Percentiles rank a stretch among this genome's conserved stretches.
Evolutionary conservation across 1,140 invertebrate species (phyloP).

Genomic region (Oryzaephilus surinamensis): DNA sequence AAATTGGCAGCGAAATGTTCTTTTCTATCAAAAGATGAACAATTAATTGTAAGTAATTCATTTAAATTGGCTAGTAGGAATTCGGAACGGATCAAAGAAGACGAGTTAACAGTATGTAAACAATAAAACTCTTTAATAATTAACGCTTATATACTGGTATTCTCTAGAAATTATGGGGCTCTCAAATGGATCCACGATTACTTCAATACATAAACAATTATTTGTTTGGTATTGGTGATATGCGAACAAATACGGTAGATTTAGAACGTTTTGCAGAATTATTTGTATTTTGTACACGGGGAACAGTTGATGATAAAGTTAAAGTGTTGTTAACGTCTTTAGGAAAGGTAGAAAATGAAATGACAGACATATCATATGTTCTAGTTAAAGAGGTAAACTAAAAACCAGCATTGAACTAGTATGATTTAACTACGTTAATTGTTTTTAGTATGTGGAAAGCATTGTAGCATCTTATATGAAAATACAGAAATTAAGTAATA

Average conservation of each 20-base stretch:
- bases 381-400: constrained; percentile 44
- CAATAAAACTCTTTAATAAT: constrained; percentile 2
- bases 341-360: constrained; percentile 41
- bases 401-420: not conserved
- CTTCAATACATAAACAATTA: constrained; percentile 48
- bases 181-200: constrained; percentile 45
- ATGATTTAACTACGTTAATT: not conserved
- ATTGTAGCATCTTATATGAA: constrained; percentile 48
- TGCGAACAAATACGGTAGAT: constrained; percentile 40
- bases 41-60: constrained; percentile 46
- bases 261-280: constrained; percentile 48
- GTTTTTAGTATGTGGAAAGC: constrained; percentile 44
- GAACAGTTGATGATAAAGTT: constrained; percentile 46
- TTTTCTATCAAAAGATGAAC: constrained; percentile 47
- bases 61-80: constrained; percentile 48
- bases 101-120: constrained; percentile 49
- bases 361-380: constrained; percentile 43
- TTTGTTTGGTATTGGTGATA: constrained; percentile 43
- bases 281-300: constrained; percentile 48
- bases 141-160: constrained; percentile 4
- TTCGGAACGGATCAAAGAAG: constrained; percentile 48
- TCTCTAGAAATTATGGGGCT: constrained; percentile 49
- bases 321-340: constrained; percentile 43
- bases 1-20: constrained; percentile 50
- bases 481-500: constrained; percentile 39